A percentile compares a stretch with the other conserved stretches of the same genome.
Conservation (phyloP, 92 coral and sea anemone species). For the Meandrina meandrites region DNA sequence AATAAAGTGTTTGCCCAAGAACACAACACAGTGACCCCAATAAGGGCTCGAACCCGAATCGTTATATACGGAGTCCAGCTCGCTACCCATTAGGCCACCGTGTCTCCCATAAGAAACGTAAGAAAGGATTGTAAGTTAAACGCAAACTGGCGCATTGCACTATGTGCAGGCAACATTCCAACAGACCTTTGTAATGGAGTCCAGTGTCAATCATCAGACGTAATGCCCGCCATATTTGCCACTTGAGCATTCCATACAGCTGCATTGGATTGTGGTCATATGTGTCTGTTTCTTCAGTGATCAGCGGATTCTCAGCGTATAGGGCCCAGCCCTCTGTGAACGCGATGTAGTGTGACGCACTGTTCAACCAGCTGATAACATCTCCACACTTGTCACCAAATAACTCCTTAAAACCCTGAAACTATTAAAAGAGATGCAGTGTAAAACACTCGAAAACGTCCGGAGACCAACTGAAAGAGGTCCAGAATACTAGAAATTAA, state of each 20-base stretch:
- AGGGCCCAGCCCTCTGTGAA: constrained; percentile 94
- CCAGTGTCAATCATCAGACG: constrained; percentile 88
- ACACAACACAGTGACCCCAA: too few species aligned
- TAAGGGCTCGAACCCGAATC: too few species aligned
- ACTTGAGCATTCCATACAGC: constrained; percentile 90
- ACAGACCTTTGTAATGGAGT: constrained; percentile 64
- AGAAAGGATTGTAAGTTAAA: too few species aligned
- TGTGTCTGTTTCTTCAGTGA: constrained; percentile 79
- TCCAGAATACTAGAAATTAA: too few species aligned
- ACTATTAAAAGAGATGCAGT: neutral
- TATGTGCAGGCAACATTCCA: too few species aligned
- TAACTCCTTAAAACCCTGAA: constrained; percentile 75
- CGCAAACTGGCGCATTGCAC: too few species aligned
- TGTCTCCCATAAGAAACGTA: too few species aligned
- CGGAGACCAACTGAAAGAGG: too few species aligned
- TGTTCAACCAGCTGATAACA: constrained; percentile 75
- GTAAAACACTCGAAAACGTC: neutral
- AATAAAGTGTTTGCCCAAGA: too few species aligned
- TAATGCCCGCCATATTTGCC: constrained; percentile 88
- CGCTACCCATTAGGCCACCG: too few species aligned
- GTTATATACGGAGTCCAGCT: too few species aligned
- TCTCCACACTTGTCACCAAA: constrained; percentile 85
- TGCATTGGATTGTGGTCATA: constrained; percentile 79
- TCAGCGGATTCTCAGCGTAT: constrained; percentile 92
- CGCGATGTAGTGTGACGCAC: constrained; percentile 80